phyloP scores from a whole-genome alignment of 1,140 invertebrate genomes.

The Atta colombica region DNA sequence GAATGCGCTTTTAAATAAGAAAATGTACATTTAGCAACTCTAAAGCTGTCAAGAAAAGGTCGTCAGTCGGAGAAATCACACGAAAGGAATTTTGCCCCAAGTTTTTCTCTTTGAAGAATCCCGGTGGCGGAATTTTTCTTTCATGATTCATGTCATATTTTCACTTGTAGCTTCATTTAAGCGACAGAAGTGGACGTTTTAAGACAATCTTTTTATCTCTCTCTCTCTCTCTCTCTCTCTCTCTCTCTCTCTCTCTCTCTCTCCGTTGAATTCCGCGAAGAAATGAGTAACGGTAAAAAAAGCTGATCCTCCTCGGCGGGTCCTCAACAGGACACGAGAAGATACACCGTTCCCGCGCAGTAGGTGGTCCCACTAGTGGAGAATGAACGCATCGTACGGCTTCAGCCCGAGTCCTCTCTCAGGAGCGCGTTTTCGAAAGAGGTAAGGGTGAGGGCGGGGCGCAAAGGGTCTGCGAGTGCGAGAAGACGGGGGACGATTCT shows the following conservation, averaged over 20 bases:
- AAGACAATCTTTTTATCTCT: conserved; percentile 1
- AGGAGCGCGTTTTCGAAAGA: conserved; percentile 23
- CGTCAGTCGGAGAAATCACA: not conserved
- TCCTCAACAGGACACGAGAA: conserved; percentile 54
- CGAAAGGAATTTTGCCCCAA: not conserved
- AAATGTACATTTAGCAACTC: not conserved
- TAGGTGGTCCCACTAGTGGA: conserved; percentile 54
- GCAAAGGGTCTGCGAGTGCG: not conserved
- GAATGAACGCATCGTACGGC: not conserved
- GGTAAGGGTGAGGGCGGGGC: not conserved
- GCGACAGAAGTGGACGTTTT: not conserved
- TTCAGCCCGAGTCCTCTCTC: conserved; percentile 25
- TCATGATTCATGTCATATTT: not conserved
- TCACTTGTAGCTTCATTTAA: not conserved
- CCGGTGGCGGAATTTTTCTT: not conserved
- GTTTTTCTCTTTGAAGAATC: not conserved
- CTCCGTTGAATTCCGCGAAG: conserved; percentile 28
- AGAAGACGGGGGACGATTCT: too few relatives aligned
- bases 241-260: not conserved
- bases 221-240: not conserved
- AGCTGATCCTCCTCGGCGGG: conserved; percentile 39
- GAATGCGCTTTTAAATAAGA: not conserved
- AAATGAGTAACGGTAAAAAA: conserved; percentile 55
- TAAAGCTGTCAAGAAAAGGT: not conserved
- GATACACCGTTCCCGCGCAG: conserved; percentile 46